Conservation (phyloP, 1,140 invertebrate species). For the Notospermus geniculatus region DNA sequence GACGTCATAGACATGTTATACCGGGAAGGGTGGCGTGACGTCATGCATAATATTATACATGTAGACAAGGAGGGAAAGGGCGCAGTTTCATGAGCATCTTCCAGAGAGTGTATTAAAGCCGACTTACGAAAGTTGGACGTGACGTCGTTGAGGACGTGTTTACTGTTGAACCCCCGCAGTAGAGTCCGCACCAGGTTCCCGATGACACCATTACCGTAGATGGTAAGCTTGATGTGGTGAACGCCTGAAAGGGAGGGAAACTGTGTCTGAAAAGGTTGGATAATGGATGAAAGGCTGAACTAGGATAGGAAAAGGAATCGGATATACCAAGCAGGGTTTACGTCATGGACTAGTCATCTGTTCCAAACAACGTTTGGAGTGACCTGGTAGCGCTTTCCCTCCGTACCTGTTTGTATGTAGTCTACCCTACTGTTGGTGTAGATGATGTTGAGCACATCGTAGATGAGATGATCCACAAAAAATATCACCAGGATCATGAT, state of each 20-base stretch:
- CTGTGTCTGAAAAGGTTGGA: background rate
- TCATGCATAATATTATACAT: too few relatives aligned
- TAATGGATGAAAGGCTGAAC: background rate
- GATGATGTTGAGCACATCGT: constrained; percentile 35
- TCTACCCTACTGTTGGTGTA: constrained; percentile 35
- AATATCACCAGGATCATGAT: constrained; percentile 34
- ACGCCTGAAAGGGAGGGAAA: constrained; percentile 20
- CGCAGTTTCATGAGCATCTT: too few relatives aligned
- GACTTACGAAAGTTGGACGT: constrained; percentile 32
- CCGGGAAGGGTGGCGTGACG: too few relatives aligned
- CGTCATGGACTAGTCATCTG: too few relatives aligned
- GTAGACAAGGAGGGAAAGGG: too few relatives aligned
- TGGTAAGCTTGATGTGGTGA: constrained; percentile 28
- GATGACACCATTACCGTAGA: constrained; percentile 40
- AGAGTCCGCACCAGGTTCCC: constrained; percentile 34
- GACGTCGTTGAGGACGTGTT: constrained; percentile 30
- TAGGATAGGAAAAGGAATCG: background rate
- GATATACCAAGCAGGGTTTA: background rate
- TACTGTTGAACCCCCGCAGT: constrained; percentile 32
- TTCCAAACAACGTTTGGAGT: too few relatives aligned
- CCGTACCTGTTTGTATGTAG: constrained; percentile 38
- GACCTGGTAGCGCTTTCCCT: background rate
- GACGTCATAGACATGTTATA: constrained; percentile 5
- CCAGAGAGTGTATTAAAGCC: too few relatives aligned
- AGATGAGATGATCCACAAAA: constrained; percentile 34